Conservation (phyloP, 1,140 invertebrate genomes). For the Penaeus chinensis region DNA sequence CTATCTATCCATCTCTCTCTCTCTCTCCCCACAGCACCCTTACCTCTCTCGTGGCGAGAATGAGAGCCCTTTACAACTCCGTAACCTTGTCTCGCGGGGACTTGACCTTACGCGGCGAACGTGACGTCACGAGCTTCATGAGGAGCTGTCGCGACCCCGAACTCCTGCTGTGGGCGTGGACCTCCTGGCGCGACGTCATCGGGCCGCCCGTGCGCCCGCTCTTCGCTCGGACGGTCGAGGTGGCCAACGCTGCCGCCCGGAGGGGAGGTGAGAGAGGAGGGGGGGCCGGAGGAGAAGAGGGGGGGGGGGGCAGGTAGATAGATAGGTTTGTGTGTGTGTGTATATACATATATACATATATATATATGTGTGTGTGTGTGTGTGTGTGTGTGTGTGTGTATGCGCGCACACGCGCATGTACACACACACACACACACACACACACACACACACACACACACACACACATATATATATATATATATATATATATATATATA, state of each 20-base stretch:
- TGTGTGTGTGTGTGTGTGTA: no score
- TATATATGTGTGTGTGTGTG: no score
- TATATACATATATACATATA: no score
- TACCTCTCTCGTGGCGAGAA: neutral
- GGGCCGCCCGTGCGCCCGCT: constrained; percentile 35
- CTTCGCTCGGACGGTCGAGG: constrained; percentile 21
- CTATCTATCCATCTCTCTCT: neutral
- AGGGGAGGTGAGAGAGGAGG: neutral
- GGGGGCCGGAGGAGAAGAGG: no score
- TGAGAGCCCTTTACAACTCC: constrained; percentile 21
- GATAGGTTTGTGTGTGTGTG: no score
- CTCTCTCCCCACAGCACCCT: constrained; percentile 20
- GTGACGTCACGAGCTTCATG: constrained; percentile 47
- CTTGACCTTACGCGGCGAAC: constrained; percentile 1
- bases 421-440: no score
- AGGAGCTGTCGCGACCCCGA: constrained; percentile 42
- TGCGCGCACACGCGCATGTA: no score
- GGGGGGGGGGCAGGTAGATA: no score
- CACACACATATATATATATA: no score
- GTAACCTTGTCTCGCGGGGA: neutral
- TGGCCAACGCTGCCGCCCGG: constrained; percentile 35
- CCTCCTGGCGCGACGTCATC: constrained; percentile 28
- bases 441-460: no score
- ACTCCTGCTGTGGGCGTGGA: constrained; percentile 28
- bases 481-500: no score